Evolutionary conservation across 2,797 vertebrate genomes (phyloP).

Genomic region (Catostomus latipinnis): DNA sequence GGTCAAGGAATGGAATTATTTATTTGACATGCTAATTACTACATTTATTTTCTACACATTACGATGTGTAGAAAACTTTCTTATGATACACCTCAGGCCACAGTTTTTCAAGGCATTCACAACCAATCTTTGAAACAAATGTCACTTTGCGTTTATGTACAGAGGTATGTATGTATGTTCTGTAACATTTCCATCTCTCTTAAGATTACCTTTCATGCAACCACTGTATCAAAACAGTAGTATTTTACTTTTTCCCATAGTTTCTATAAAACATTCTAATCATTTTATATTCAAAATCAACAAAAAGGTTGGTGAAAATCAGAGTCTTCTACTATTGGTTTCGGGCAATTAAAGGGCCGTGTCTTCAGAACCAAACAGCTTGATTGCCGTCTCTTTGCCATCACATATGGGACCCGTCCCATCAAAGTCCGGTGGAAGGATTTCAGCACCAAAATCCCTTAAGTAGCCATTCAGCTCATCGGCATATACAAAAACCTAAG

Average conservation of each 20-base stretch:
- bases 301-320: background rate
- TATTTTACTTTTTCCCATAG: background rate
- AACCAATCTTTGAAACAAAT: background rate
- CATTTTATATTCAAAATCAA: background rate
- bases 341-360: slow-evolving; percentile 82
- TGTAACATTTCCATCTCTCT: background rate
- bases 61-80: background rate
- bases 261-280: slow-evolving; percentile 7
- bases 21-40: background rate
- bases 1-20: background rate
- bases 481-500: slow-evolving; percentile 91
- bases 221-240: background rate
- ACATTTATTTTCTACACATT: background rate
- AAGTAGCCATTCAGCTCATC: slow-evolving; percentile 90
- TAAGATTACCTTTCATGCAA: too few relatives aligned
- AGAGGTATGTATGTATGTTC: background rate
- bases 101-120: background rate
- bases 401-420: slow-evolving; percentile 86
- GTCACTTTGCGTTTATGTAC: background rate
- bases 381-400: slow-evolving; percentile 80
- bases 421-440: slow-evolving; percentile 90
- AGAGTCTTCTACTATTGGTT: background rate
- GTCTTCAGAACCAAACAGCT: slow-evolving; percentile 92
- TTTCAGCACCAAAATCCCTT: slow-evolving; percentile 86
- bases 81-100: background rate